Percentiles rank a stretch among this genome's conserved stretches.
Evolutionary conservation across 2,113 vertebrate species (phyloP).

Genomic region (Hymenochirus boettgeri): DNA sequence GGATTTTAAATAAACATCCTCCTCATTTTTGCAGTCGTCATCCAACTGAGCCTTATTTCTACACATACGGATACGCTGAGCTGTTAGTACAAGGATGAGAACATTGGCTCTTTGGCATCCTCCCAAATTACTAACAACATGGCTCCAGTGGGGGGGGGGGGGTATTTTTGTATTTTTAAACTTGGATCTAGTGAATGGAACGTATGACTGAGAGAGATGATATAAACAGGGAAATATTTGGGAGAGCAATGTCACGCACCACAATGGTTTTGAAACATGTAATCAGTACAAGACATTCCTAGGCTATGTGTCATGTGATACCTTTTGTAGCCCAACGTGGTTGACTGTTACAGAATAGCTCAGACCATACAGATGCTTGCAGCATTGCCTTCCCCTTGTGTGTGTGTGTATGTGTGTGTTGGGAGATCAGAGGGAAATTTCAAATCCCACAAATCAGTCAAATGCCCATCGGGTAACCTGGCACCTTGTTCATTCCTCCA

Average conservation of each 20-base stretch:
- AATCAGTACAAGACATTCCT: constrained; percentile 63
- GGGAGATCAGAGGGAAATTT: constrained; percentile 41
- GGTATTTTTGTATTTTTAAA: constrained; percentile 50
- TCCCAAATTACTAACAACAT: constrained; percentile 20
- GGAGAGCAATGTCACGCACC: constrained; percentile 54
- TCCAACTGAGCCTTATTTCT: no score
- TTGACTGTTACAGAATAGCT: constrained; percentile 52
- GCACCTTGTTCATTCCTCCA: constrained; percentile 42
- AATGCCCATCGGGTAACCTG: no score
- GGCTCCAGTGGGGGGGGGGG: constrained; percentile 40
- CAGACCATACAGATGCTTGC: constrained; percentile 49
- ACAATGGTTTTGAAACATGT: constrained; percentile 52
- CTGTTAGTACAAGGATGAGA: no score
- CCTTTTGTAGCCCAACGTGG: constrained; percentile 54
- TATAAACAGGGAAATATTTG: constrained; percentile 64
- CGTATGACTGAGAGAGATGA: constrained; percentile 46
- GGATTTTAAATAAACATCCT: no score
- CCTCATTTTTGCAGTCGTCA: no score
- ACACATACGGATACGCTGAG: no score
- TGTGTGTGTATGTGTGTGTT: constrained; percentile 49
- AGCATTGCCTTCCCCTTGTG: constrained; percentile 50
- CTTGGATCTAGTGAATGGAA: constrained; percentile 50
- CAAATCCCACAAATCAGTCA: no score
- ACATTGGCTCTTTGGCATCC: constrained; percentile 29
- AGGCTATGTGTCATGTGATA: constrained; percentile 57